Evolutionary conservation across 2,888 invertebrate species (phyloP), one percentile per base, ranked within the genome.

Genomic region (Crematogaster levior): DNA sequence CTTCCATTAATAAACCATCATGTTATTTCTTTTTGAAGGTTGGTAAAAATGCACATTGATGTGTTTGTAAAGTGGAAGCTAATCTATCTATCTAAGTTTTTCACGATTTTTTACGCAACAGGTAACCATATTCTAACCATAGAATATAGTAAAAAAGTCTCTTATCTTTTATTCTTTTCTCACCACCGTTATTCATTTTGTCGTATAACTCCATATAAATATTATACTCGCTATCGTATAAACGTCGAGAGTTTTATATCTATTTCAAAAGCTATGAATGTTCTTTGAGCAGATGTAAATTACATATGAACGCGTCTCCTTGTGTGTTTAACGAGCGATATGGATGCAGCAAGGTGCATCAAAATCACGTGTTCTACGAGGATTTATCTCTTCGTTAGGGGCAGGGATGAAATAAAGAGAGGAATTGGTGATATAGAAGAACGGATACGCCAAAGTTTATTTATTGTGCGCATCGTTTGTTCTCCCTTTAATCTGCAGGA

Each of bases 401-500:
- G 24, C 12, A 9, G 18, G 27, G 6, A 4, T 15, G 37, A 68
- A 53, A 66, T 27, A 40, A 63, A 27, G n/a, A 3, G 53, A 70
- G 34, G 48, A 56, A 70, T 79, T 30, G 77, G 18, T 21, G 72
- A 70, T 79, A 70, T 70, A 46, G 70, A 79, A 53, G 53, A 56
- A 56, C 43, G 70, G n/a, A 66, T 27, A 40, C 4, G 43, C 40
- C 85, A 81, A 85, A 89, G 87, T 85, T 89, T 89, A 87, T 88
- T 87, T 89, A 89, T 88, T 72, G 68, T 51, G 37, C 65, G 46
- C 21, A 60, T 66, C 89, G 79, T 89, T 89, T 89, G 77, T 88
- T 89, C 83, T 74, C 27, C 63, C 80, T 89, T 88, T 88, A 88
- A 88, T 88, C 88, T 88, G 80, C 70, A 58, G 53, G 73, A 84